Base-by-base conservation (phyloP, 37 sponge, comb jelly and placozoan species). In the Mnemiopsis leidyi region DNA sequence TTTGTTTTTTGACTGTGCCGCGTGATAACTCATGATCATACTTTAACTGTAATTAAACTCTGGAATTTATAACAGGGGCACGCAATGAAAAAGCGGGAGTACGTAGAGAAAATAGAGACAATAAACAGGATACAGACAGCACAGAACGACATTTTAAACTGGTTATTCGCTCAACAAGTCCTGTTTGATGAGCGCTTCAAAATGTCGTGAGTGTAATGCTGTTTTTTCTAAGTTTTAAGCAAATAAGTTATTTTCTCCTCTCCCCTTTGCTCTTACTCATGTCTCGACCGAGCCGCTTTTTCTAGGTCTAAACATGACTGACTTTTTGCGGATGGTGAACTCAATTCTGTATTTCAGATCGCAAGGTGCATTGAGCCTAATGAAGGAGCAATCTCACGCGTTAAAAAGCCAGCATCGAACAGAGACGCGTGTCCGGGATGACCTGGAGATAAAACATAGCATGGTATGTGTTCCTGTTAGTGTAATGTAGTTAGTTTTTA, bases 201-300 rank as follows among this genome's bases (percentile, higher is more conserved):
- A 39, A n/a, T 40, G 16, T 36, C 90, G 90, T 85, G 90, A 85
- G 90, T 85, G 13, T 18, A 48, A n/a, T n/a, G n/a, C n/a, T n/a
- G n/a, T 67, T 67, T 67, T 67, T 21, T 13, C 13, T 21, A 67
- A 21, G 68, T 67, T 67, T 67, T 21, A 20, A 21, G 13, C 20
- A 20, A 67, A 21, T 67, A 21, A 21, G 20, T 67, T 67, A 67
- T 13, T 67, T 21, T 21, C 20, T 21, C 20, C 13, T 67, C 68
- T 20, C 13, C 68, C 20, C 13, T 67, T 20, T 67, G 20, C 68
- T 67, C 18, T 67, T 21, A 21, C 68, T 21, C 68, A 67, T 21
- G 13, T 21, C 68, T 67, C 68, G 68, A 21, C 18, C 20, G 13
- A 67, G n/a, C n/a, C n/a, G n/a, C n/a, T n/a, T 21, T 67, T 67